These are phyloP conservation scores for Hoplodrina ambigua DNA, from an alignment of 2,888 invertebrate genomes.

Conservation along the genomic window DNA sequence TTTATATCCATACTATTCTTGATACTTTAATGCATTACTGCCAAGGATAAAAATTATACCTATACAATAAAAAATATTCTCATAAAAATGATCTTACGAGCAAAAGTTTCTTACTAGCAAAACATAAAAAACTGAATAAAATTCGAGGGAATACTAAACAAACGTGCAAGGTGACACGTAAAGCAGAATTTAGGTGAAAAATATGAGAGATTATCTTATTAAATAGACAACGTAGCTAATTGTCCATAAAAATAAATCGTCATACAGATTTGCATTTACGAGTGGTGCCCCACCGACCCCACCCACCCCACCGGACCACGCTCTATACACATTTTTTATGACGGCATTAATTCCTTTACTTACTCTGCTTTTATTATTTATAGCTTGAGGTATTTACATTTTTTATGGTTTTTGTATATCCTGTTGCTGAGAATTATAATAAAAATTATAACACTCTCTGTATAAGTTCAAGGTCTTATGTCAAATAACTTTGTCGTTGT, in stretches of 20 bases:
- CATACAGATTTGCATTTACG: conserved; percentile 51
- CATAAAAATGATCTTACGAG: conserved; percentile 27
- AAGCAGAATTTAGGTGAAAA: conserved; percentile 28
- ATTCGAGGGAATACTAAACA: conserved; percentile 4
- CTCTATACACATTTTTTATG: conserved; percentile 50
- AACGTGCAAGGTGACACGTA: background rate
- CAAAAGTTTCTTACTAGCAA: conserved; percentile 17
- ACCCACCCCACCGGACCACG: conserved; percentile 20
- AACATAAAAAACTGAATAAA: conserved; percentile 21
- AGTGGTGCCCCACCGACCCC: conserved; percentile 7
- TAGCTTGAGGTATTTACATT: conserved; percentile 50
- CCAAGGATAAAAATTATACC: conserved; percentile 2
- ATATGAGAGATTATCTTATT: conserved; percentile 41
- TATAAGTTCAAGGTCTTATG: conserved; percentile 60
- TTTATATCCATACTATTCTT: background rate
- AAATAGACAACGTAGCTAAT: conserved; percentile 50
- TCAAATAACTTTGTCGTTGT: conserved; percentile 43
- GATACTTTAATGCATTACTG: conserved; percentile 4
- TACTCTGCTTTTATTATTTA: conserved; percentile 55
- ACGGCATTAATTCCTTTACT: conserved; percentile 51
- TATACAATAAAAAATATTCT: conserved; percentile 8
- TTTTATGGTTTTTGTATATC: conserved; percentile 57
- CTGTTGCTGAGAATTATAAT: conserved; percentile 49
- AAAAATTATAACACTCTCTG: conserved; percentile 42
- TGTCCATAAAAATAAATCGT: conserved; percentile 59